Evolutionary conservation across 2,797 vertebrate genomes (phyloP).

Genomic region (Vireo griseus): DNA sequence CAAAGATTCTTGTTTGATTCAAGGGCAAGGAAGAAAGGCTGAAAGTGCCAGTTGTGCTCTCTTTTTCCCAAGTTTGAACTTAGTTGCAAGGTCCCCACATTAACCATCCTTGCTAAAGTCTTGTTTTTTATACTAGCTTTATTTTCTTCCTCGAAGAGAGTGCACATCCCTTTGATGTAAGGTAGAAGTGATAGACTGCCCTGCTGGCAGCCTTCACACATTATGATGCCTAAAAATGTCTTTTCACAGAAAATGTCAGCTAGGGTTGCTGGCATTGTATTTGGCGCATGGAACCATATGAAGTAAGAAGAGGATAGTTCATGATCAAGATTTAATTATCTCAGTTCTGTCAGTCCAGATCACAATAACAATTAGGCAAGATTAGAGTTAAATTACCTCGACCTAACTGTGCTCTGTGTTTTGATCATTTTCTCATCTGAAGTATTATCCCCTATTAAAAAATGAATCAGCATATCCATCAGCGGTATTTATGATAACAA

Average conservation of each 20-base stretch:
- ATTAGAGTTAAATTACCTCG: conserved; percentile 31
- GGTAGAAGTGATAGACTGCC: conserved; percentile 48
- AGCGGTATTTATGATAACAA: conserved; percentile 2
- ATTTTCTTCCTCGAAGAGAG: conserved; percentile 19
- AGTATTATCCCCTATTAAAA: conserved; percentile 6
- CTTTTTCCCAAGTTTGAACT: background rate
- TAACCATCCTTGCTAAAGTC: background rate
- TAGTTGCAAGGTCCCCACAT: background rate
- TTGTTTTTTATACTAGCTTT: background rate
- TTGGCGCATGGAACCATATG: background rate
- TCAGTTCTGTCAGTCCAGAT: background rate
- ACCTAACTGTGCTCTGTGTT: background rate
- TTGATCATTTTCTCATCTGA: conserved; percentile 8
- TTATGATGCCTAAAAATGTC: conserved; percentile 36
- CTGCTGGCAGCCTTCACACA: conserved; percentile 42
- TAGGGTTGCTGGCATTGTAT: background rate
- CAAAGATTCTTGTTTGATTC: background rate
- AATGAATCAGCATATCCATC: background rate
- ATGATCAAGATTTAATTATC: conserved; percentile 22
- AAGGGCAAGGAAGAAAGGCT: background rate
- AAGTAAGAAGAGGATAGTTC: background rate
- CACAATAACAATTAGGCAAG: background rate
- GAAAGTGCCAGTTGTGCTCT: background rate
- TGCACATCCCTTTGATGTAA: background rate
- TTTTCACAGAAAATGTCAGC: conserved; percentile 28